Percentiles rank a stretch among this genome's conserved stretches.
Evolutionary conservation across 2,113 vertebrate species (phyloP).

Genomic region (Carassius carassius): DNA sequence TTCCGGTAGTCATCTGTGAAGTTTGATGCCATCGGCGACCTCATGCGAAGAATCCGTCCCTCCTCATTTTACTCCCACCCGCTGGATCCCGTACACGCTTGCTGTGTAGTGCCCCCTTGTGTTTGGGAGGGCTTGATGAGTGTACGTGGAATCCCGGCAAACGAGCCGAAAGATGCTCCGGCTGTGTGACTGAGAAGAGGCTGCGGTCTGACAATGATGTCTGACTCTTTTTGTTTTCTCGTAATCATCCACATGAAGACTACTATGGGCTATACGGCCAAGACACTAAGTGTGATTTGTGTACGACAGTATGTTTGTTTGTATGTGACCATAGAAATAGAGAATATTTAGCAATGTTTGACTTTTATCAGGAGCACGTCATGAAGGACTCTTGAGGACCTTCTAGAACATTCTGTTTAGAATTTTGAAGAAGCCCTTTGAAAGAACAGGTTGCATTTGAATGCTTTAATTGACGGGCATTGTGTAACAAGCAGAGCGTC

Average conservation of each 20-base stretch:
- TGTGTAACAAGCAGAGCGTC: not conserved
- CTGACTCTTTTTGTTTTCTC: slow-evolving; percentile 13
- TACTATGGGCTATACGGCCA: slow-evolving; percentile 27
- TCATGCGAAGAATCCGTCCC: slow-evolving; percentile 67
- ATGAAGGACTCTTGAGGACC: not conserved
- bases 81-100: slow-evolving; percentile 27
- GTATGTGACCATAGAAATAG: slow-evolving; percentile 17
- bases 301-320: slow-evolving; percentile 4
- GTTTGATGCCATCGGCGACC: slow-evolving; percentile 73
- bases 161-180: not conserved
- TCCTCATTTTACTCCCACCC: slow-evolving; percentile 1
- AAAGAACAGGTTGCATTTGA: slow-evolving; percentile 7
- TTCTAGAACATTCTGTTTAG: not conserved
- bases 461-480: not conserved
- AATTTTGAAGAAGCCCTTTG: not conserved
- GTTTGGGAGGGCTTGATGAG: slow-evolving; percentile 11
- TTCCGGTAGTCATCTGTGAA: slow-evolving; percentile 95
- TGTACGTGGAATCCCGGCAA: slow-evolving; percentile 4
- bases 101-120: slow-evolving; percentile 26
- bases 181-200: slow-evolving; percentile 4
- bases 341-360: slow-evolving; percentile 7
- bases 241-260: slow-evolving; percentile 15
- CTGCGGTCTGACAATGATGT: slow-evolving; percentile 14
- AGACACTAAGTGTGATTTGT: slow-evolving; percentile 16
- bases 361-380: slow-evolving; percentile 13